Percentiles rank a stretch among this genome's conserved stretches.
These are phyloP conservation scores for Sericinus montela DNA, from an alignment of 2,888 invertebrate genomes.

Conservation along the genomic window DNA sequence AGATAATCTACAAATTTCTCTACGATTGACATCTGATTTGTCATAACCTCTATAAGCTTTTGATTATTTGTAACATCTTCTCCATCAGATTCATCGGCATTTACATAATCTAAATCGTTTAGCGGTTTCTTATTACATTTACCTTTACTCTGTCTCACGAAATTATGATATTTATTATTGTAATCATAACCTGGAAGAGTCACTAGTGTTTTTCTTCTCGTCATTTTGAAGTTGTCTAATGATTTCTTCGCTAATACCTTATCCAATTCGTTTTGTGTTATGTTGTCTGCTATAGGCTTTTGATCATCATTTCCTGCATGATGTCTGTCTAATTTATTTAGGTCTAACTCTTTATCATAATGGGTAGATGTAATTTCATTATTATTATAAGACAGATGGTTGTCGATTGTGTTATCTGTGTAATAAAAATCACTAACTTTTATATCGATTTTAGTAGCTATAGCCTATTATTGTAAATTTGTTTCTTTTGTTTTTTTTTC, in stretches of 20 bases:
- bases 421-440: too few species aligned
- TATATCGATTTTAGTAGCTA: too few species aligned
- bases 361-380: too few species aligned
- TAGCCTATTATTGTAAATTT: too few species aligned
- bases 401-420: too few species aligned
- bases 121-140: neutral
- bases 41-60: conserved; percentile 29
- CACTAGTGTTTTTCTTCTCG: neutral
- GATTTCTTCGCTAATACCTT: neutral
- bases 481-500: too few species aligned
- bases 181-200: neutral
- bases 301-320: too few species aligned
- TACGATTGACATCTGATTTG: conserved; percentile 19
- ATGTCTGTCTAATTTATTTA: too few species aligned
- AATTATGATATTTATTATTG: neutral
- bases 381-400: neutral
- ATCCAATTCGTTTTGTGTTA: neutral
- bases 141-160: too few species aligned
- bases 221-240: neutral
- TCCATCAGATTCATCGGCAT: neutral
- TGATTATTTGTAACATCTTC: neutral
- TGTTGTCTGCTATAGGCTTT: neutral
- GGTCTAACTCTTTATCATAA: too few species aligned
- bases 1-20: conserved; percentile 10
- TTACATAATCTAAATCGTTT: too few species aligned